Base-by-base conservation (phyloP, 2,888 invertebrate genomes). In the Macaria liturata region DNA sequence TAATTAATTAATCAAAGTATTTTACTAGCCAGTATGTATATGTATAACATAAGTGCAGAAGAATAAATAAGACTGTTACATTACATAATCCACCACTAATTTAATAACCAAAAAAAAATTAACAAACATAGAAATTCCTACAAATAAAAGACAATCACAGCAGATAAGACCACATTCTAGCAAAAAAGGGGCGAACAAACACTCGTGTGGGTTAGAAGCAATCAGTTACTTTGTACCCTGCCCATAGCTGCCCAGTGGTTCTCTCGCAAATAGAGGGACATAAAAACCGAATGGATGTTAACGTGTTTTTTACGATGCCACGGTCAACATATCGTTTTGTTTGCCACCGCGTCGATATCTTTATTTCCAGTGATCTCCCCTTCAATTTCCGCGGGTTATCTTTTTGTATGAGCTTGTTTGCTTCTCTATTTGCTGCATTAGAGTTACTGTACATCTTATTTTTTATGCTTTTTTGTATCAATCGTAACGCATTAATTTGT, bases 281-380 rank as follows among this genome's bases (percentile, higher is more conserved):
- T 84, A 88, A 89, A 59, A 91, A 84, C 84, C 87, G 88, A 89
- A 91, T 91, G 87, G 90, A 91, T 91, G 91, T 89, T 91, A 91
- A 91, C 91, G 91, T 88, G 91, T 89, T 91, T 91, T 91, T 91
- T 91, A 91, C 90, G 90, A 88, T 75, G 74, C 74, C 77, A 75
- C 77, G 85, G 83, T 84, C 87, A 86, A 85, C 88, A 84, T 88
- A 87, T 87, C 87, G 87, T 86, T 88, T 85, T 89, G 88, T 90
- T 90, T 90, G 89, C 85, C 81, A 78, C 83, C 86, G 71, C 76
- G 61, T 54, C 77, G 83, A 86, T 89, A 88, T 89, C 88, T 90
- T 84, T 87, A 88, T 88, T 78, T 76, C 75, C 40, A 46, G 34
- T 58, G 49, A 43, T 54, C 47, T 77, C 70, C 84, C 85, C 84